Evolutionary conservation across 2,888 invertebrate species (phyloP).

Genomic region (Eutolmus rufibarbis): DNA sequence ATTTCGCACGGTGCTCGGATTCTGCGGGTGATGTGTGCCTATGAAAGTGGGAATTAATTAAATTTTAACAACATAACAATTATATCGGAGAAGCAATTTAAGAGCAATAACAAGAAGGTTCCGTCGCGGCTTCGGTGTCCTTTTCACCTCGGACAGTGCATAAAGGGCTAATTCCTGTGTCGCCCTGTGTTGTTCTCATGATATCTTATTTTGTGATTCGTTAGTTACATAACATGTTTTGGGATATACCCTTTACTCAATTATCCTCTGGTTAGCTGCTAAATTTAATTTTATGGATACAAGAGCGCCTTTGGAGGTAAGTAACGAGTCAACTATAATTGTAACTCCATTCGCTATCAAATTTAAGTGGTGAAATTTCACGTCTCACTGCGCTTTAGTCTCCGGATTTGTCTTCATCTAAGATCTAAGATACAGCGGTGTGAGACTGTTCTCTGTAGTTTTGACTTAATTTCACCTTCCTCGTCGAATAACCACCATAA

Average conservation of each 20-base stretch:
- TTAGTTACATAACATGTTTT: constrained; percentile 29
- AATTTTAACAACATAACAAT: constrained; percentile 7
- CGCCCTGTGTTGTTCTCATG: constrained; percentile 11
- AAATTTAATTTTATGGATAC: constrained; percentile 13
- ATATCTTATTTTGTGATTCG: constrained; percentile 23
- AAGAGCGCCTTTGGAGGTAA: background rate
- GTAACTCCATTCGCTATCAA: background rate
- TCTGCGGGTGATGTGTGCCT: background rate
- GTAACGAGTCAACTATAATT: background rate
- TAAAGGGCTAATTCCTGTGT: background rate
- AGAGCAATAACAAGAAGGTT: background rate
- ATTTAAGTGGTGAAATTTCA: background rate
- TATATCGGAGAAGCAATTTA: background rate
- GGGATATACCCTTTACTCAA: constrained; percentile 15
- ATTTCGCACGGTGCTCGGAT: constrained; percentile 57
- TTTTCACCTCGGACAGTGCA: background rate
- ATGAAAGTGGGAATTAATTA: constrained; percentile 6
- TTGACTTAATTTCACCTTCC: background rate
- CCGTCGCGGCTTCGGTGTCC: background rate
- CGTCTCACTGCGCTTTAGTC: background rate
- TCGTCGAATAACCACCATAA: background rate
- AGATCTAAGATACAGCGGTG: background rate
- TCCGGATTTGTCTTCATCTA: background rate
- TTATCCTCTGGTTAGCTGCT: background rate
- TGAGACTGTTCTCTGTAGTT: background rate